Evolutionary conservation across 1,140 invertebrate genomes (phyloP).

Genomic region (Nymphalis io): DNA sequence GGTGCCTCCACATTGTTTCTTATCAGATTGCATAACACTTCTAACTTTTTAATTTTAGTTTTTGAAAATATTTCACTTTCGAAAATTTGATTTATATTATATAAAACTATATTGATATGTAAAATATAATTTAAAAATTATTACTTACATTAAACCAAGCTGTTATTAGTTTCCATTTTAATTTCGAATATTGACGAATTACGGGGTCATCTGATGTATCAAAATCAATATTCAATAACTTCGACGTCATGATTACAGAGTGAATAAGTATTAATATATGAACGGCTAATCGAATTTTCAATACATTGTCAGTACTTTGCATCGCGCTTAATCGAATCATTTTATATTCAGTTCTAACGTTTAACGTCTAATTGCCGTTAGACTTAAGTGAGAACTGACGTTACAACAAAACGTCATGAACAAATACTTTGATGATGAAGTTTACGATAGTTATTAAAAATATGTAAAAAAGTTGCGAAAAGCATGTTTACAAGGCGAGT

Average conservation of each 20-base stretch:
- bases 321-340: conserved; percentile 3
- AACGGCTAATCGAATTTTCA: conserved; percentile 33
- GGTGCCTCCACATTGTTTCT: too few relatives aligned
- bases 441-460: not conserved
- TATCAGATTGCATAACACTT: too few relatives aligned
- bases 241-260: conserved; percentile 28
- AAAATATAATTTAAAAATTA: not conserved
- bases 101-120: not conserved
- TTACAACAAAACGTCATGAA: not conserved
- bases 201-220: conserved; percentile 33
- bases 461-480: not conserved
- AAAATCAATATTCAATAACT: conserved; percentile 38
- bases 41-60: too few relatives aligned
- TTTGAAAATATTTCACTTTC: too few relatives aligned
- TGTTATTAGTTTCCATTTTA: conserved; percentile 49
- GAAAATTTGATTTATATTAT: too few relatives aligned
- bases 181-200: conserved; percentile 34
- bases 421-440: not conserved
- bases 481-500: not conserved
- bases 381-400: conserved; percentile 21
- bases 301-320: conserved; percentile 1
- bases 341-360: not conserved
- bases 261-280: conserved; percentile 27
- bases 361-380: conserved; percentile 19
- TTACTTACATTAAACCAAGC: conserved; percentile 52